These are phyloP conservation scores for Microctenopoma stevenorrisi DNA, from an alignment of 2,797 vertebrate species.

Conservation along the genomic window DNA sequence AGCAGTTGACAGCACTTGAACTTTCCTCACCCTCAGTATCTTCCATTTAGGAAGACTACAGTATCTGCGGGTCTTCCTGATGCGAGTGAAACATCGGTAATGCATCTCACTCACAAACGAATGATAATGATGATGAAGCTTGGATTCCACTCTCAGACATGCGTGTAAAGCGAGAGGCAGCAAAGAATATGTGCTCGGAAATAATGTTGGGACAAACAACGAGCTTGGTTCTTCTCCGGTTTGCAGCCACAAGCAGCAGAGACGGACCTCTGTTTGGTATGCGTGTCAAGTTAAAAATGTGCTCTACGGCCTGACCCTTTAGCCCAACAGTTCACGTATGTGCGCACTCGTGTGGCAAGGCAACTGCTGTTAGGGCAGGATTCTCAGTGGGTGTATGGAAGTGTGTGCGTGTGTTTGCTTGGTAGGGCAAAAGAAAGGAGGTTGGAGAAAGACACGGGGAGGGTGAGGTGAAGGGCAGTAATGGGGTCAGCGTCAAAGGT, in stretches of 20 bases:
- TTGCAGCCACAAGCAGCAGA: slow-evolving; percentile 36
- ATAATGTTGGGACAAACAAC: slow-evolving; percentile 9
- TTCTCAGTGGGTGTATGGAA: slow-evolving; percentile 6
- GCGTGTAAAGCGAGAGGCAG: slow-evolving; percentile 27
- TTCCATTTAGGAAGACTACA: slow-evolving; percentile 5
- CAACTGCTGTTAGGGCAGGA: slow-evolving; percentile 23
- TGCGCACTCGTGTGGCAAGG: slow-evolving; percentile 3
- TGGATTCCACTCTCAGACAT: slow-evolving; percentile 17
- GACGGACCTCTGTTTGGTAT: slow-evolving; percentile 33
- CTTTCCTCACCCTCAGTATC: slow-evolving; percentile 23
- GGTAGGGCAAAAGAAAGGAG: slow-evolving; percentile 28
- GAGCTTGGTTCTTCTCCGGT: slow-evolving; percentile 19
- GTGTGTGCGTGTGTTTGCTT: slow-evolving; percentile 8
- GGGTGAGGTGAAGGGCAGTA: slow-evolving; percentile 70
- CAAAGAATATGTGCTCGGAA: neutral
- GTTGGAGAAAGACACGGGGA: slow-evolving; percentile 41
- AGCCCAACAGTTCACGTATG: slow-evolving; percentile 25
- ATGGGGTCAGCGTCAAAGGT: slow-evolving; percentile 81
- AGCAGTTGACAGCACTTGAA: slow-evolving; percentile 30
- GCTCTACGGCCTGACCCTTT: slow-evolving; percentile 28
- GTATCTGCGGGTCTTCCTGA: slow-evolving; percentile 26
- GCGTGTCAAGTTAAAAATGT: slow-evolving; percentile 61
- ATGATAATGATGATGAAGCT: neutral
- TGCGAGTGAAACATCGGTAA: slow-evolving; percentile 25
- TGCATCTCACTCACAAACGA: too few species aligned